Evolutionary conservation across 2,797 vertebrate species (phyloP).

Genomic region (Melanotaenia parkinsoni): DNA sequence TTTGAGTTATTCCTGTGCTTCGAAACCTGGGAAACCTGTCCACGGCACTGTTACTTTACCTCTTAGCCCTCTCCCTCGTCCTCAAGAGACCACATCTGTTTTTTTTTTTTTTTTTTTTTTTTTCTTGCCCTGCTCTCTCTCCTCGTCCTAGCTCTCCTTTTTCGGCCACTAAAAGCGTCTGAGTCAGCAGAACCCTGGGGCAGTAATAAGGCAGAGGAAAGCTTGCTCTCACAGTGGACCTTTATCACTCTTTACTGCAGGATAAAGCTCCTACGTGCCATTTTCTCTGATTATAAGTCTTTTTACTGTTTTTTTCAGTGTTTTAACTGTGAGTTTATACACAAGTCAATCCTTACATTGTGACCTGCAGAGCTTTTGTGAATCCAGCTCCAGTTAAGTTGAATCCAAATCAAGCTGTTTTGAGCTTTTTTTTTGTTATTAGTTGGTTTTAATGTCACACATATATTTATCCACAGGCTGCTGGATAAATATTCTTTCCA

Average conservation of each 20-base stretch:
- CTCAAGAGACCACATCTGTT: slow-evolving; percentile 75
- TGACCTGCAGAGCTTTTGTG: slow-evolving; percentile 12
- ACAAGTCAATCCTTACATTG: slow-evolving; percentile 13
- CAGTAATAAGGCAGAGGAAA: slow-evolving; percentile 37
- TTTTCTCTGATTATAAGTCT: slow-evolving; percentile 31
- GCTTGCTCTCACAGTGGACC: slow-evolving; percentile 38
- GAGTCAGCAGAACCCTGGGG: slow-evolving; percentile 79
- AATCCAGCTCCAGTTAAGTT: background rate
- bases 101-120: slow-evolving; percentile 56
- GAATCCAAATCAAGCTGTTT: background rate
- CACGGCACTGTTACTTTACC: slow-evolving; percentile 57
- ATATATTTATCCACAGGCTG: background rate
- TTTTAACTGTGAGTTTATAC: slow-evolving; percentile 20
- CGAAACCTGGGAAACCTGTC: slow-evolving; percentile 38
- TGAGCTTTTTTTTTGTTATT: slow-evolving; percentile 1
- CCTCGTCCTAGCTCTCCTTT: slow-evolving; percentile 38
- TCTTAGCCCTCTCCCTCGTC: slow-evolving; percentile 38
- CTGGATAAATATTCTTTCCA: slow-evolving; percentile 9
- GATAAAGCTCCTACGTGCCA: slow-evolving; percentile 31
- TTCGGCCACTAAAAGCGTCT: slow-evolving; percentile 50
- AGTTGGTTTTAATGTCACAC: background rate
- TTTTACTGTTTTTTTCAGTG: slow-evolving; percentile 34
- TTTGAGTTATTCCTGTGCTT: slow-evolving; percentile 54
- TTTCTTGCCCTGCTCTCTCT: slow-evolving; percentile 25
- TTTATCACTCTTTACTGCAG: slow-evolving; percentile 47